A percentile compares a stretch with the other conserved stretches of the same genome.
Conservation (phyloP, 2,797 vertebrate genomes). For the Limosa lapponica region DNA sequence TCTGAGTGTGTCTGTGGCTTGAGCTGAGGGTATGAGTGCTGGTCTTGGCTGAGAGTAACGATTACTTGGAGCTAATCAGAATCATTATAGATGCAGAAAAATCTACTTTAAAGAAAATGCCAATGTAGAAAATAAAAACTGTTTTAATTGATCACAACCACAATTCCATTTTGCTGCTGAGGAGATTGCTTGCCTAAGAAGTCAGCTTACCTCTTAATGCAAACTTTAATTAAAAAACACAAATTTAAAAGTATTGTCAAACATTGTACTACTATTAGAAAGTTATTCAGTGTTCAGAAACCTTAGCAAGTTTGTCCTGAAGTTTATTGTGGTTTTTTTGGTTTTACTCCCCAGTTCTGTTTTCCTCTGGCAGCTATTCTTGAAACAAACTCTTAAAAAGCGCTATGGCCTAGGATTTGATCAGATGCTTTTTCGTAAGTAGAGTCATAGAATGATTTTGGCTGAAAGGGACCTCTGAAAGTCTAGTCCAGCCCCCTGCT, state of each 20-base stretch:
- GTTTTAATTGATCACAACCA: neutral
- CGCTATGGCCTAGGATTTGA: neutral
- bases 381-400: neutral
- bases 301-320: neutral
- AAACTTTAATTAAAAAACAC: neutral
- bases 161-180: neutral
- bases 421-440: neutral
- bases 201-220: neutral
- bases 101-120: neutral
- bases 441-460: neutral
- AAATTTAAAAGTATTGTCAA: neutral
- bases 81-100: neutral
- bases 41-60: neutral
- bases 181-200: neutral
- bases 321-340: neutral
- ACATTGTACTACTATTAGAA: neutral
- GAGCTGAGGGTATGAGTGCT: neutral
- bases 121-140: neutral
- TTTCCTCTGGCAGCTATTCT: neutral
- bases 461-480: neutral
- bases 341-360: conserved; percentile 1
- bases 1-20: neutral
- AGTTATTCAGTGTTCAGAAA: neutral
- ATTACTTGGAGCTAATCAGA: neutral
- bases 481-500: neutral